Conservation (phyloP, 2,113 vertebrate genomes). For the Chlorodrepanis virens region DNA sequence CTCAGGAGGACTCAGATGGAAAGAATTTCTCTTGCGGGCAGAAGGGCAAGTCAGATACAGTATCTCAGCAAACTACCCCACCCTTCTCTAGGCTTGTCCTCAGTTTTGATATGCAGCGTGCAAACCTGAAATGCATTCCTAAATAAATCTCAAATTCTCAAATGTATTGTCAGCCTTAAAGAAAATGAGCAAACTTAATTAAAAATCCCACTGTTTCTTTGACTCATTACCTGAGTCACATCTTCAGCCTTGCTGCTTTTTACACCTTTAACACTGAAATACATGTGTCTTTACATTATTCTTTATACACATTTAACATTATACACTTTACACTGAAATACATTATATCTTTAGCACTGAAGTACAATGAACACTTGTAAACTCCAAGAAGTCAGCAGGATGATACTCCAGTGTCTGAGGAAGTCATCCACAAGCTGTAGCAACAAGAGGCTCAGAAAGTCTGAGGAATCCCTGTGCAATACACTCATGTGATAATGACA, state of each 20-base stretch:
- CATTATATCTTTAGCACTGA: background rate
- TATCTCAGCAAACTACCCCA: background rate
- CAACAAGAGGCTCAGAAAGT: background rate
- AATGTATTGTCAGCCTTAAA: slow-evolving; percentile 7
- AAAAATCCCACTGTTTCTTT: slow-evolving; percentile 32
- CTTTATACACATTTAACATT: background rate
- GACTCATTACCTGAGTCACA: slow-evolving; percentile 39
- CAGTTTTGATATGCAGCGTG: background rate
- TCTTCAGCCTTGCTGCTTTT: background rate
- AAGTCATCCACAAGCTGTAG: background rate
- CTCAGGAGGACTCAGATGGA: slow-evolving; percentile 30
- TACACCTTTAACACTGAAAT: background rate
- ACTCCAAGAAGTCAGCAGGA: background rate
- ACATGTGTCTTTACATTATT: background rate
- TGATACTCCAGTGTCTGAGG: background rate
- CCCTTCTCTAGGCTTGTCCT: slow-evolving; percentile 22
- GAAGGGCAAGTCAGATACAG: slow-evolving; percentile 42
- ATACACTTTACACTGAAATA: background rate
- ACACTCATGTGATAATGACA: background rate
- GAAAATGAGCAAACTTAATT: slow-evolving; percentile 27
- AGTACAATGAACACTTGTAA: background rate
- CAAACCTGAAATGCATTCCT: slow-evolving; percentile 42
- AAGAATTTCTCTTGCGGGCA: slow-evolving; percentile 51
- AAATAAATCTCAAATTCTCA: slow-evolving; percentile 42
- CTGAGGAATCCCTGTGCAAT: background rate